Evolutionary conservation across 2,797 vertebrate genomes (phyloP).

Genomic region (Eulemur coronatus): DNA sequence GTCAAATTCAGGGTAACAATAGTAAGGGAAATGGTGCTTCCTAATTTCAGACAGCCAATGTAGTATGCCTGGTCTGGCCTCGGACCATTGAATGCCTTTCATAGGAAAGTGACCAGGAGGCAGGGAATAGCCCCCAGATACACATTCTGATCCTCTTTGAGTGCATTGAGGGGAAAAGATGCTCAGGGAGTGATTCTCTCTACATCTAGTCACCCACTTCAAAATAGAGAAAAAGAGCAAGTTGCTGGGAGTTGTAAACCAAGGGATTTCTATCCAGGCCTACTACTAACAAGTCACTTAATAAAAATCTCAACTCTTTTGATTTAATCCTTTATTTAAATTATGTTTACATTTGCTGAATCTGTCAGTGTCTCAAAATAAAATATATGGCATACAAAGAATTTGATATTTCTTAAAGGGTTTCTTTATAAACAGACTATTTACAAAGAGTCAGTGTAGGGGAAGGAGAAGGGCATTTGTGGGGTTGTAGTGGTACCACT

Average conservation of each 20-base stretch:
- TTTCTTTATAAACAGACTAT: neutral
- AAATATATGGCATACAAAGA: neutral
- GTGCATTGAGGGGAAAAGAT: neutral
- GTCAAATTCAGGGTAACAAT: neutral
- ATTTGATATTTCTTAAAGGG: neutral
- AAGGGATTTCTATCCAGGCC: neutral
- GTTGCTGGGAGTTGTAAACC: neutral
- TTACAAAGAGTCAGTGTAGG: neutral
- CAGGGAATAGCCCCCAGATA: neutral
- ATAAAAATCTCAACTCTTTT: neutral
- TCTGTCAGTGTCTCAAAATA: neutral
- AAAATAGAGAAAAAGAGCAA: neutral
- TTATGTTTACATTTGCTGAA: neutral
- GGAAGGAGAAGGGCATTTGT: neutral
- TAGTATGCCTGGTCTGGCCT: neutral
- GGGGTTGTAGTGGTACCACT: rapidly evolving
- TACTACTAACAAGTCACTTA: neutral
- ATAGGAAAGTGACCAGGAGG: neutral
- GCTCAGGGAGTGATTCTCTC: neutral
- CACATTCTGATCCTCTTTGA: neutral
- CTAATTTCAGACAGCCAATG: neutral
- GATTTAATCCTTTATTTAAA: neutral
- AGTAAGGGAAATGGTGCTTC: neutral
- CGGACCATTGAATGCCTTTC: neutral
- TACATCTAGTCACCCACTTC: neutral